Evolutionary conservation across 2,888 invertebrate genomes (phyloP).

Genomic region (Diarsia rubi): DNA sequence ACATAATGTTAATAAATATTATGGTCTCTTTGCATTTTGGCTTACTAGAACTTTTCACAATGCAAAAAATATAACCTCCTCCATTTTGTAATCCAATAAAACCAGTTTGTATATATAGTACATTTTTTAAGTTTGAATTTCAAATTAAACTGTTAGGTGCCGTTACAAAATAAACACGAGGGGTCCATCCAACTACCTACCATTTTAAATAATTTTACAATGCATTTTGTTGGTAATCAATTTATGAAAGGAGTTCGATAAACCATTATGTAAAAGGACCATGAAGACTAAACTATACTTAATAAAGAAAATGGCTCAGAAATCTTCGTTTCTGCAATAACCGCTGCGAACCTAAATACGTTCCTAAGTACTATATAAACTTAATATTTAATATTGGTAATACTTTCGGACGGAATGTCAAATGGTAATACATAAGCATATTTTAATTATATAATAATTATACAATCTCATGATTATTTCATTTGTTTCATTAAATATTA

Average conservation of each 20-base stretch:
- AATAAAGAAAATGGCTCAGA: conserved; percentile 74
- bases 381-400: conserved; percentile 79
- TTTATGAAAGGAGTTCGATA: background rate
- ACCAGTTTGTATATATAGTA: background rate
- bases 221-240: background rate
- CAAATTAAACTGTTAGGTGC: background rate
- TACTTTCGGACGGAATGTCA: conserved; percentile 87
- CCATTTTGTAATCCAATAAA: background rate
- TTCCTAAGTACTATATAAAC: conserved; percentile 60
- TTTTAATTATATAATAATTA: conserved; percentile 57
- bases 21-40: conserved; percentile 37
- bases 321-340: conserved; percentile 67
- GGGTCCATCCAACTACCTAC: background rate
- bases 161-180: background rate
- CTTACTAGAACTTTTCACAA: background rate
- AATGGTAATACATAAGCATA: conserved; percentile 67
- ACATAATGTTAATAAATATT: conserved; percentile 70
- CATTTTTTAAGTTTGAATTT: background rate
- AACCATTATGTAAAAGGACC: conserved; percentile 55
- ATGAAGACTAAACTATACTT: conserved; percentile 61
- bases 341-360: conserved; percentile 58
- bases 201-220: background rate
- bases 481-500: conserved; percentile 63
- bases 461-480: conserved; percentile 67
- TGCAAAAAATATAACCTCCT: background rate